Evolutionary conservation across 2,113 vertebrate genomes (phyloP).

Genomic region (Seriola quinqueradiata): DNA sequence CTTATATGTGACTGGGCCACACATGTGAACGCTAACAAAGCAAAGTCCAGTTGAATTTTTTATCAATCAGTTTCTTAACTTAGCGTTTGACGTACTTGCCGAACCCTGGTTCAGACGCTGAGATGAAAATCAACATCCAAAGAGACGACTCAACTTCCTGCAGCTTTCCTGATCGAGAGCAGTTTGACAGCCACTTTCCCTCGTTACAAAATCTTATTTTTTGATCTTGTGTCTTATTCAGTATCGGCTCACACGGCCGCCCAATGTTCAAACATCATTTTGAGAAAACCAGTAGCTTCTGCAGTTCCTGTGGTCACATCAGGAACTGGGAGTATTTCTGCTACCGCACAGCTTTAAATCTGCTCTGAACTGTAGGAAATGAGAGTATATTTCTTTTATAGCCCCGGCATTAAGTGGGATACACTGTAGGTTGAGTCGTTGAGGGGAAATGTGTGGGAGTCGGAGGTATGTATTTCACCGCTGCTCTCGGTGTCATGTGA

Average conservation of each 20-base stretch:
- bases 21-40: too few species aligned
- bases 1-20: too few species aligned
- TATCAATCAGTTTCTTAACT: too few species aligned
- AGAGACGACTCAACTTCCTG: too few species aligned
- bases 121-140: too few species aligned
- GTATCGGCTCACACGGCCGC: conserved; percentile 3
- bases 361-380: neutral
- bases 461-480: neutral
- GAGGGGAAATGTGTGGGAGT: conserved; percentile 10
- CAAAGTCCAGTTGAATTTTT: too few species aligned
- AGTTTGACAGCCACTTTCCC: too few species aligned
- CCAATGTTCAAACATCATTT: neutral
- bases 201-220: neutral
- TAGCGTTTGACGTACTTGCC: too few species aligned
- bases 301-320: conserved; percentile 37
- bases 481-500: conserved; percentile 6
- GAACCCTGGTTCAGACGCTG: too few species aligned
- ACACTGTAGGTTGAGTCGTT: neutral
- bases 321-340: neutral
- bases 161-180: too few species aligned
- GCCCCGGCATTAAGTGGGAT: neutral
- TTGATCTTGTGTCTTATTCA: neutral
- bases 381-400: neutral
- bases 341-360: conserved; percentile 6
- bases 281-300: neutral